These are phyloP conservation scores for Oryzias sinensis DNA, from an alignment of 2,797 vertebrate species.

Conservation along the genomic window DNA sequence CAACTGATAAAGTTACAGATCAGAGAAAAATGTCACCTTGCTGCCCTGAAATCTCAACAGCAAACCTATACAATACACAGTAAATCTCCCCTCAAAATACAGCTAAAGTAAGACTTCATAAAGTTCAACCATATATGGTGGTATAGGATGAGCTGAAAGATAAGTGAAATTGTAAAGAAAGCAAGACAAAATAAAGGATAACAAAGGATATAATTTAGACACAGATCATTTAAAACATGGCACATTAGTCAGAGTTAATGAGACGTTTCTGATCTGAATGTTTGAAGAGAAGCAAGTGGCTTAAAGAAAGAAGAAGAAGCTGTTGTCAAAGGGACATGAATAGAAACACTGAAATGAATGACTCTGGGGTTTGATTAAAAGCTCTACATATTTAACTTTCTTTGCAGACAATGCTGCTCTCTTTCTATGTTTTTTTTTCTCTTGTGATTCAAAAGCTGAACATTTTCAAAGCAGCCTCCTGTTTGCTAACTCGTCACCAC, in stretches of 20 bases:
- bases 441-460: conserved; percentile 3
- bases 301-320: not conserved
- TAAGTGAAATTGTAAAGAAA: not conserved
- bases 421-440: not conserved
- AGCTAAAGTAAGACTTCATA: no score
- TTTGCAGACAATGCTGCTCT: not conserved
- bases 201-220: not conserved
- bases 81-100: no score
- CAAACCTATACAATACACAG: no score
- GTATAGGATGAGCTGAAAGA: not conserved
- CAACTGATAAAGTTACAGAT: no score
- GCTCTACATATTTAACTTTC: not conserved
- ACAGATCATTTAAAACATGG: not conserved
- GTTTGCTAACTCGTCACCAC: conserved; percentile 24
- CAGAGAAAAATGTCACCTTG: no score
- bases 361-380: not conserved
- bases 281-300: not conserved
- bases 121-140: no score
- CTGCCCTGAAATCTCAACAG: no score
- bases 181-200: not conserved
- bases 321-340: not conserved
- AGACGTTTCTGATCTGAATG: not conserved
- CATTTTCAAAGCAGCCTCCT: conserved; percentile 1
- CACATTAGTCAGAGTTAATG: not conserved
- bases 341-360: not conserved